Percentiles rank a stretch among this genome's conserved stretches.
These are phyloP conservation scores for silkworm (Bombyx mori) DNA, from an alignment of 1,140 invertebrate species.

Conservation along the genomic window ASM3026992v2 NC_085116.1:8649501-8650000, in stretches of 20 bases:
- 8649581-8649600: slow-evolving; percentile 82
- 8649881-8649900: slow-evolving; percentile 76
- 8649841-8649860: slow-evolving; percentile 83
- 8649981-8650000: slow-evolving; percentile 86
- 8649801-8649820: slow-evolving; percentile 82
- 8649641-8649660: slow-evolving; percentile 87
- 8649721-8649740: slow-evolving; percentile 81
- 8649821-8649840: slow-evolving; percentile 83
- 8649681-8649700: slow-evolving; percentile 85
- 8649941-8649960: slow-evolving; percentile 87
- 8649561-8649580: slow-evolving; percentile 84
- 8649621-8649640: slow-evolving; percentile 81
- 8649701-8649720: slow-evolving; percentile 82
- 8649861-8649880: slow-evolving; percentile 79
- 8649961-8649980: slow-evolving; percentile 84
- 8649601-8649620: slow-evolving; percentile 77
- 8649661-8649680: slow-evolving; percentile 83
- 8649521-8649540: slow-evolving; percentile 81
- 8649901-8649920: slow-evolving; percentile 84
- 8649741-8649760: slow-evolving; percentile 84
- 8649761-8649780: slow-evolving; percentile 85
- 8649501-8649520: slow-evolving; percentile 81
- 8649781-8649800: slow-evolving; percentile 76
- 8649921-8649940: slow-evolving; percentile 86
- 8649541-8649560: slow-evolving; percentile 83